Evolutionary conservation across 2,797 vertebrate species (phyloP).

Genomic region (Falco peregrinus): DNA sequence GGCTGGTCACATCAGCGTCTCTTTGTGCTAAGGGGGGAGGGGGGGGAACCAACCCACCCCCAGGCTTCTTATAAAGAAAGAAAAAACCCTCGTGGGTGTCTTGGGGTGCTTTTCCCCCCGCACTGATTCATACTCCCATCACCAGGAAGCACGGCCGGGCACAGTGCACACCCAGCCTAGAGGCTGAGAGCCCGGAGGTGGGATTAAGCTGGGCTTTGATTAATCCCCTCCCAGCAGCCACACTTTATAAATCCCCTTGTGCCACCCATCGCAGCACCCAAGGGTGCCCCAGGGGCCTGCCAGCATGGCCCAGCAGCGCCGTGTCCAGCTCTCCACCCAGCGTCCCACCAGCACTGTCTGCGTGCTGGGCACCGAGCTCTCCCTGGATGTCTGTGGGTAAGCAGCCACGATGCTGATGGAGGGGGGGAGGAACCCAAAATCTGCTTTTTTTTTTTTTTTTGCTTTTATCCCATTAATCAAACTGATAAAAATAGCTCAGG

Average conservation of each 20-base stretch:
- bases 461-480: neutral
- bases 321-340: conserved; percentile 66
- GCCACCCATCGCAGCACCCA: neutral
- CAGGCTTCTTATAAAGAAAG: neutral
- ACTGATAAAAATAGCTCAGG: neutral
- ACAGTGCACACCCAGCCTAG: neutral
- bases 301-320: conserved; percentile 66
- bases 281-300: neutral
- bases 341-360: conserved; percentile 64
- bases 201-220: neutral
- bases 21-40: neutral
- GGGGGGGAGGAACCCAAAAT: rapidly evolving
- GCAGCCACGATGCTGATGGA: neutral
- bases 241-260: conserved; percentile 14
- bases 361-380: conserved; percentile 72
- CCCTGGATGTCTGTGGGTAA: conserved; percentile 78
- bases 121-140: neutral
- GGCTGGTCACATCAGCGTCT: neutral
- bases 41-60: neutral
- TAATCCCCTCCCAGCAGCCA: conserved; percentile 38
- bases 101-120: neutral
- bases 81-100: neutral
- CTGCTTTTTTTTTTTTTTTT: neutral
- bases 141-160: neutral
- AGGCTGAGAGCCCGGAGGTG: neutral